Conservation (phyloP, 2,113 vertebrate genomes). For the Aix galericulata region DNA sequence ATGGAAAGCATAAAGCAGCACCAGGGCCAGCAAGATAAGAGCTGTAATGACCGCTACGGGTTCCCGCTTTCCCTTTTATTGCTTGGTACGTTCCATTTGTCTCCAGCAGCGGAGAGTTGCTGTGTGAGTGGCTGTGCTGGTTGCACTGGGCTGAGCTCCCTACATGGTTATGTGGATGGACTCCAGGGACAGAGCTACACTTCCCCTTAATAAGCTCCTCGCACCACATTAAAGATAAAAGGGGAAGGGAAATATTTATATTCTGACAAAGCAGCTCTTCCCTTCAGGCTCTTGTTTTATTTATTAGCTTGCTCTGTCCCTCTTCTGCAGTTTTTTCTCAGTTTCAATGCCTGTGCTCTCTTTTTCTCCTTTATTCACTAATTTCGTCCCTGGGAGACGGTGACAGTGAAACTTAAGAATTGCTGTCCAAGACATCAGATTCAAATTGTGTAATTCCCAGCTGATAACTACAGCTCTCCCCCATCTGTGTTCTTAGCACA, state of each 20-base stretch:
- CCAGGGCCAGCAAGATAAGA: constrained; percentile 61
- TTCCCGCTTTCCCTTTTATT: constrained; percentile 65
- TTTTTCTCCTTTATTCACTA: constrained; percentile 65
- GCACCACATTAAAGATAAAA: constrained; percentile 84
- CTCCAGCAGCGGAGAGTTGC: constrained; percentile 70
- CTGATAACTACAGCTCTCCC: constrained; percentile 47
- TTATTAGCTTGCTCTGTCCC: constrained; percentile 80
- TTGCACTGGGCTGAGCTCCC: constrained; percentile 57
- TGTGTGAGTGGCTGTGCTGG: constrained; percentile 24
- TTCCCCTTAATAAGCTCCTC: constrained; percentile 83
- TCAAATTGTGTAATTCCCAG: constrained; percentile 60
- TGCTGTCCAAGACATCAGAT: constrained; percentile 30
- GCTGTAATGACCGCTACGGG: constrained; percentile 49
- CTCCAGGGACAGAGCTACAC: constrained; percentile 73
- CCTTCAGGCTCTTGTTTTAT: constrained; percentile 84
- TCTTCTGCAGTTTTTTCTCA: constrained; percentile 52
- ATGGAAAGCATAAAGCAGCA: constrained; percentile 34
- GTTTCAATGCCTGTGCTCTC: constrained; percentile 45
- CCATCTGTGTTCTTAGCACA: constrained; percentile 8
- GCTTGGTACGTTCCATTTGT: constrained; percentile 16
- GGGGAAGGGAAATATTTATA: constrained; percentile 84
- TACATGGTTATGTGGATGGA: constrained; percentile 56
- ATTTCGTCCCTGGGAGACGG: constrained; percentile 59
- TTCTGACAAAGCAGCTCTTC: constrained; percentile 85
- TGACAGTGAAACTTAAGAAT: constrained; percentile 58